phyloP scores from a whole-genome alignment of 2,888 invertebrate genomes.

The Megamerina dolium region DNA sequence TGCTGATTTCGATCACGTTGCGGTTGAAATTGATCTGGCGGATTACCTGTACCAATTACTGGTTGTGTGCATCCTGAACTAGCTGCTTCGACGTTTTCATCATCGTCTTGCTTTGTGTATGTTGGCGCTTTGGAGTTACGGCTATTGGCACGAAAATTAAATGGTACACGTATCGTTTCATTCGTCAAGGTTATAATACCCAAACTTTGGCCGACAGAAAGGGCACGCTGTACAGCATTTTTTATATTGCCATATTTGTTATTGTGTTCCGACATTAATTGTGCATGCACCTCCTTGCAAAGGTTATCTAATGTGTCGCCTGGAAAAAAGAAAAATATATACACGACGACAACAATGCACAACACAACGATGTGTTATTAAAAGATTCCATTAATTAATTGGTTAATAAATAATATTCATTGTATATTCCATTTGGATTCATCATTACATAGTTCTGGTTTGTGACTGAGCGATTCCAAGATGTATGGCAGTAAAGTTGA shows the following conservation, averaged over 20 bases:
- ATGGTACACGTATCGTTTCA: slow-evolving; percentile 18
- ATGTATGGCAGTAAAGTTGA: slow-evolving; percentile 18
- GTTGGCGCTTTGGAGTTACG: not conserved
- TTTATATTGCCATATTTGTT: slow-evolving; percentile 5
- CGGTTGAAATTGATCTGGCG: slow-evolving; percentile 1
- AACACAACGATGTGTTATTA: no score
- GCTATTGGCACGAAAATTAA: slow-evolving; percentile 10
- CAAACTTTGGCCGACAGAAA: slow-evolving; percentile 18
- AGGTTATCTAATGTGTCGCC: slow-evolving; percentile 23
- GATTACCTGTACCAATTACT: slow-evolving; percentile 3
- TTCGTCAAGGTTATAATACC: slow-evolving; percentile 18
- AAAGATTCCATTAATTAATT: no score
- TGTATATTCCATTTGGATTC: not conserved
- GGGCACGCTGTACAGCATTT: slow-evolving; percentile 15
- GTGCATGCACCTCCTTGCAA: slow-evolving; percentile 14
- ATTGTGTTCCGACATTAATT: slow-evolving; percentile 11
- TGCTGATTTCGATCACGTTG: not conserved
- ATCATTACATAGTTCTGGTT: slow-evolving; percentile 18
- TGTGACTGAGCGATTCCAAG: slow-evolving; percentile 18
- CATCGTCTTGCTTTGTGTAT: no score
- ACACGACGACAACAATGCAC: no score
- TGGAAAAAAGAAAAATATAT: slow-evolving; percentile 12
- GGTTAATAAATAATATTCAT: no score
- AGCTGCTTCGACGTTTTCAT: no score
- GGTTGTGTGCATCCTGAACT: not conserved